Evolutionary conservation across 1,140 invertebrate genomes (phyloP).

Genomic region (Berghia stephanieae): DNA sequence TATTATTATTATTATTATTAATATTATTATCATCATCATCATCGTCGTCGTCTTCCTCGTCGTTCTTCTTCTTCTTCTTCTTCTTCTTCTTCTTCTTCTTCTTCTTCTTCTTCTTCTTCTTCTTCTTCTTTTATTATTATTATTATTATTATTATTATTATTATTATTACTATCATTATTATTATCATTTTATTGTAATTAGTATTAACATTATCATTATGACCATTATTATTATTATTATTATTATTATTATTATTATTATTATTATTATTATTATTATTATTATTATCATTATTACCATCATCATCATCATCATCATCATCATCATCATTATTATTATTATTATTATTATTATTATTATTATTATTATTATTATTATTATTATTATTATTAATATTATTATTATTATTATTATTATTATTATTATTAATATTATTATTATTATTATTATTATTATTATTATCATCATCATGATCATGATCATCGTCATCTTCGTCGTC

Average conservation of each 20-base stretch:
- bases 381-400: not conserved
- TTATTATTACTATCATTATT: not conserved
- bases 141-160: not conserved
- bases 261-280: not conserved
- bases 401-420: not conserved
- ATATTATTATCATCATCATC: no score
- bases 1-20: no score
- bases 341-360: constrained; percentile 9
- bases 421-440: no score
- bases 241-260: not conserved
- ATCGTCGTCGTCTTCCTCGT: no score
- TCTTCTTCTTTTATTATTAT: not conserved
- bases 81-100: not conserved
- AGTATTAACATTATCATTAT: not conserved
- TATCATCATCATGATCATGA: no score
- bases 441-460: no score
- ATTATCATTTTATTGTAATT: not conserved
- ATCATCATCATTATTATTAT: constrained; percentile 3
- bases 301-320: not conserved
- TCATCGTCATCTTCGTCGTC: no score
- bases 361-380: constrained; percentile 4
- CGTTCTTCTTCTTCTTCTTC: not conserved
- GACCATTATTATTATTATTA: not conserved
- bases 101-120: not conserved
- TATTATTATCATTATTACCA: not conserved